These are phyloP conservation scores for Coryphaenoides rupestris DNA, from an alignment of 2,113 vertebrate species.

Conservation along the genomic window DNA sequence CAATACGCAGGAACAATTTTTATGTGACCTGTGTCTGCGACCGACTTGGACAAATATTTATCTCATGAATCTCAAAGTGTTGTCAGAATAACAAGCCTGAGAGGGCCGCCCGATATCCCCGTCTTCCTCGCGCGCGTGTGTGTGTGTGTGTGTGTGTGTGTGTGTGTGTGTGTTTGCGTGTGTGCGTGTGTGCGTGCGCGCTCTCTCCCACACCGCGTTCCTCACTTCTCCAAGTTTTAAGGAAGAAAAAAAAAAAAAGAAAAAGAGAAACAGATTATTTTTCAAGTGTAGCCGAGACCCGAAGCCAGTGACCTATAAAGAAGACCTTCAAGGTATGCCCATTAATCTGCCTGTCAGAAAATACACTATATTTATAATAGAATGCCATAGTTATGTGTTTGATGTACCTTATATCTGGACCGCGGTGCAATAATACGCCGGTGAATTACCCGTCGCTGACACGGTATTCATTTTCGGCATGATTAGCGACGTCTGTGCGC, in stretches of 20 bases:
- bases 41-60: background rate
- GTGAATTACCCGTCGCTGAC: slow-evolving; percentile 67
- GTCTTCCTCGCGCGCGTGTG: slow-evolving; percentile 3
- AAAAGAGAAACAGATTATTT: slow-evolving; percentile 32
- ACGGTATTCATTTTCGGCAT: slow-evolving; percentile 67
- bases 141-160: too few species aligned
- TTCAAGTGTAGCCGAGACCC: slow-evolving; percentile 38
- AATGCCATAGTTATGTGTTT: slow-evolving; percentile 66
- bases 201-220: slow-evolving; percentile 27
- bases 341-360: slow-evolving; percentile 71
- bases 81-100: background rate
- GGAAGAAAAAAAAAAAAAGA: slow-evolving; percentile 1
- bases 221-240: slow-evolving; percentile 23
- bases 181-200: too few species aligned
- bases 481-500: slow-evolving; percentile 61
- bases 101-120: too few species aligned
- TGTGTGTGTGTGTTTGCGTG: too few species aligned
- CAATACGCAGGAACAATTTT: background rate
- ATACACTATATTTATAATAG: slow-evolving; percentile 62
- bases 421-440: slow-evolving; percentile 63
- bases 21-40: background rate
- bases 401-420: slow-evolving; percentile 62
- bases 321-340: slow-evolving; percentile 61
- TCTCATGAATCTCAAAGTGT: background rate
- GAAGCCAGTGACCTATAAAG: slow-evolving; percentile 68